Conservation (phyloP, 2,113 vertebrate species). For the Montifringilla adamsi region DNA sequence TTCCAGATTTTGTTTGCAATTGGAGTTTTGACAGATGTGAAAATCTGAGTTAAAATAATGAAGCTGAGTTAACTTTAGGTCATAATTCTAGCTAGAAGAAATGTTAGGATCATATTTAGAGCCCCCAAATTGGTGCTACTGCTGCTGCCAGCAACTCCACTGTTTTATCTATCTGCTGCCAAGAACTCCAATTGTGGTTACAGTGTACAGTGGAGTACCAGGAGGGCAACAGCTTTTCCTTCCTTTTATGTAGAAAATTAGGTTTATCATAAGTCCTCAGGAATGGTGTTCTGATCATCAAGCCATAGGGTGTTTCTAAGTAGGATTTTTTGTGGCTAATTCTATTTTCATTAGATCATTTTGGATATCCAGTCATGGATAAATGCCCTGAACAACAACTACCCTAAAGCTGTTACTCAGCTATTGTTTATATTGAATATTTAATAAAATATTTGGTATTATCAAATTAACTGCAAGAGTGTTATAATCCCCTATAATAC, state of each 20-base stretch:
- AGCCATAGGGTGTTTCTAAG: not conserved
- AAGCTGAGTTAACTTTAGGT: not conserved
- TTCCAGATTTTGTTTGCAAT: not conserved
- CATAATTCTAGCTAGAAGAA: not conserved
- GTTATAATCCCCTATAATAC: not conserved
- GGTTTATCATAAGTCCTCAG: not conserved
- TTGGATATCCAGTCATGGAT: not conserved
- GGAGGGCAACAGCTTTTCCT: not conserved
- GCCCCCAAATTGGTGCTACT: fast-evolving
- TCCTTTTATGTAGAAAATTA: not conserved
- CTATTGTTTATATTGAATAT: not conserved
- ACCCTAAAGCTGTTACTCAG: not conserved
- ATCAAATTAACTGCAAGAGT: not conserved
- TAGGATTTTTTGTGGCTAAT: not conserved
- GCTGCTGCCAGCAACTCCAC: not conserved
- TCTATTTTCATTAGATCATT: not conserved
- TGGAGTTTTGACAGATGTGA: not conserved
- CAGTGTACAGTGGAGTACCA: not conserved
- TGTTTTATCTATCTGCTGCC: not conserved
- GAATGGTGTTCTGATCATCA: not conserved
- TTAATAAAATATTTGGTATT: not conserved
- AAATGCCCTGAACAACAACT: not conserved
- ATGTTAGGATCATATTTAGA: not conserved
- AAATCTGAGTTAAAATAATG: not conserved
- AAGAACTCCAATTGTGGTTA: not conserved